These are phyloP conservation scores for Drosophila antonietae DNA, from an alignment of 2,888 invertebrate genomes.

Conservation along the genomic window DNA sequence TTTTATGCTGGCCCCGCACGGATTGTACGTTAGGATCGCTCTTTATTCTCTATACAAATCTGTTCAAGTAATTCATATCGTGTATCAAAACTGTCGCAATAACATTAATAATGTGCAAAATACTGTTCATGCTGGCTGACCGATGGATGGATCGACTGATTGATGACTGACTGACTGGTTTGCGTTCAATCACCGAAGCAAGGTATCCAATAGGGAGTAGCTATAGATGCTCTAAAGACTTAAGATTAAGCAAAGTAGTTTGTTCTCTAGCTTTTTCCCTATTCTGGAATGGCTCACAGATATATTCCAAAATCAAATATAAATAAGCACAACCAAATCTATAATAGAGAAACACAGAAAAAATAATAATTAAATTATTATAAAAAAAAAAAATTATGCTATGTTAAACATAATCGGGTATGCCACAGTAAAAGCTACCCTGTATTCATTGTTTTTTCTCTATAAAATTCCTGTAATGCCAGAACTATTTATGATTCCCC, in stretches of 20 bases:
- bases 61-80: constrained; percentile 4
- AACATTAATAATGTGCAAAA: neutral
- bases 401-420: no score
- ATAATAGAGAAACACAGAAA: no score
- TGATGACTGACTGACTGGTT: neutral
- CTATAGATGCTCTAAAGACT: neutral
- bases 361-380: no score
- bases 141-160: neutral
- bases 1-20: constrained; percentile 43
- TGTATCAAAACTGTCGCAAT: constrained; percentile 5
- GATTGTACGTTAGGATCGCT: constrained; percentile 14
- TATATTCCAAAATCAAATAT: neutral
- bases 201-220: neutral
- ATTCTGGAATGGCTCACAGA: neutral
- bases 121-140: constrained; percentile 1
- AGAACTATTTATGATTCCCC: no score
- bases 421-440: no score
- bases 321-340: no score
- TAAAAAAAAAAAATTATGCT: no score
- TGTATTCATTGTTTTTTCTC: no score
- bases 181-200: neutral
- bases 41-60: neutral
- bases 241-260: no score
- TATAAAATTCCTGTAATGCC: no score
- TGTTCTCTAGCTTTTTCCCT: neutral